Evolutionary conservation across 2,888 invertebrate genomes (phyloP).

Genomic region (Oscheius myriophilus): DNA sequence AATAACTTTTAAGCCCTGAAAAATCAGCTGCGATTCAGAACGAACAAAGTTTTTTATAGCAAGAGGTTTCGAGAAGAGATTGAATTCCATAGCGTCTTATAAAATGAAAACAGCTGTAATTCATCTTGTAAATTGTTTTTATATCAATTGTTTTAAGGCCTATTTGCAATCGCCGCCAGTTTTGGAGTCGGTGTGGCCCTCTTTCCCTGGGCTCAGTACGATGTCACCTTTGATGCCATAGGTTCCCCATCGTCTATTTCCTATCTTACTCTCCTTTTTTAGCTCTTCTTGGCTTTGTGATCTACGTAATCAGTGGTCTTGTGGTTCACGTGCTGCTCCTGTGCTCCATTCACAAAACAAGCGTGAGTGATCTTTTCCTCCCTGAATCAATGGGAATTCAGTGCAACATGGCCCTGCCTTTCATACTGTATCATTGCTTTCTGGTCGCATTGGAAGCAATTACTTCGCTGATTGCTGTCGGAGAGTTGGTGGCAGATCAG

Average conservation of each 20-base stretch:
- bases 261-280: background rate
- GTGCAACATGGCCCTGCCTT: conserved; percentile 31
- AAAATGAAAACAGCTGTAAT: no score
- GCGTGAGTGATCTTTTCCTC: conserved; percentile 7
- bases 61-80: no score
- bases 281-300: conserved; percentile 24
- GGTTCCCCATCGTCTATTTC: background rate
- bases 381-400: conserved; percentile 11
- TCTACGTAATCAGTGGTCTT: conserved; percentile 21
- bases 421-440: conserved; percentile 36
- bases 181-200: conserved; percentile 27
- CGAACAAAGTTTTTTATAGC: no score
- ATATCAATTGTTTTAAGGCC: conserved; percentile 27
- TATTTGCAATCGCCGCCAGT: conserved; percentile 12
- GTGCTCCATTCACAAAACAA: conserved; percentile 22
- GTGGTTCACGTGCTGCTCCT: conserved; percentile 18
- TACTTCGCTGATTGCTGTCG: conserved; percentile 37
- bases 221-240: conserved; percentile 26
- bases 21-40: no score
- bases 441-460: conserved; percentile 35
- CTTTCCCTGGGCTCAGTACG: conserved; percentile 28
- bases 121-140: no score
- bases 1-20: no score
- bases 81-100: no score
- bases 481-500: conserved; percentile 39